These are phyloP conservation scores for Bombus breviceps DNA, from an alignment of 1,140 invertebrate genomes.

Conservation along the genomic window DNA sequence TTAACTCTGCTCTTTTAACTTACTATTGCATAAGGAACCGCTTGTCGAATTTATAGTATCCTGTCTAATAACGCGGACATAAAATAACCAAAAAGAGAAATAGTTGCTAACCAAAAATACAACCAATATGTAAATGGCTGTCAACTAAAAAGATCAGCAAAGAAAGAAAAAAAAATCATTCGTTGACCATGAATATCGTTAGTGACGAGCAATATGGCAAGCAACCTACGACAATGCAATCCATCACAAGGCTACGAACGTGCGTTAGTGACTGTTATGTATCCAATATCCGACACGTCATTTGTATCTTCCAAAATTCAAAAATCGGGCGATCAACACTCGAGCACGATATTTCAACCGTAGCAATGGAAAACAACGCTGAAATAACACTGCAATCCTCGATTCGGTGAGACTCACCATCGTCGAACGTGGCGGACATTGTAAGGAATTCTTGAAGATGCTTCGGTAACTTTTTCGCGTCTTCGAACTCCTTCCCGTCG, in stretches of 20 bases:
- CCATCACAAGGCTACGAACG: slow-evolving; percentile 25
- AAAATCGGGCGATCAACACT: slow-evolving; percentile 35
- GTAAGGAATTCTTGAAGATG: slow-evolving; percentile 88
- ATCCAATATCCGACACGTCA: slow-evolving; percentile 13
- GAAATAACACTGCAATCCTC: slow-evolving; percentile 57
- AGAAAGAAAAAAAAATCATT: slow-evolving; percentile 12
- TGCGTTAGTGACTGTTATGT: slow-evolving; percentile 54
- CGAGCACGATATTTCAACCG: slow-evolving; percentile 18
- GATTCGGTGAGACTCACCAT: slow-evolving; percentile 81
- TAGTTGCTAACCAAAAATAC: neutral
- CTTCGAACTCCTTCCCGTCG: slow-evolving; percentile 85
- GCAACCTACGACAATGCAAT: slow-evolving; percentile 51
- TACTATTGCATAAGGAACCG: neutral
- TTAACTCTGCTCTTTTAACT: neutral
- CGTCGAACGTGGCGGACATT: slow-evolving; percentile 77
- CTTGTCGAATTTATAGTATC: neutral
- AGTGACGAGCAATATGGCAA: slow-evolving; percentile 50
- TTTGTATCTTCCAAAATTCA: neutral
- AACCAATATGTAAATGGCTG: neutral
- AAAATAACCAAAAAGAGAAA: too few relatives aligned
- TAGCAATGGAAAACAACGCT: slow-evolving; percentile 51
- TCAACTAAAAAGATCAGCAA: neutral
- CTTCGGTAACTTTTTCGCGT: slow-evolving; percentile 86
- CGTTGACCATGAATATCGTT: slow-evolving; percentile 43
- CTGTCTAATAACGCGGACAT: neutral